Evolutionary conservation across 2,888 invertebrate species (phyloP), one percentile per base, ranked within the genome.

Genomic region (Mayetiola destructor): DNA sequence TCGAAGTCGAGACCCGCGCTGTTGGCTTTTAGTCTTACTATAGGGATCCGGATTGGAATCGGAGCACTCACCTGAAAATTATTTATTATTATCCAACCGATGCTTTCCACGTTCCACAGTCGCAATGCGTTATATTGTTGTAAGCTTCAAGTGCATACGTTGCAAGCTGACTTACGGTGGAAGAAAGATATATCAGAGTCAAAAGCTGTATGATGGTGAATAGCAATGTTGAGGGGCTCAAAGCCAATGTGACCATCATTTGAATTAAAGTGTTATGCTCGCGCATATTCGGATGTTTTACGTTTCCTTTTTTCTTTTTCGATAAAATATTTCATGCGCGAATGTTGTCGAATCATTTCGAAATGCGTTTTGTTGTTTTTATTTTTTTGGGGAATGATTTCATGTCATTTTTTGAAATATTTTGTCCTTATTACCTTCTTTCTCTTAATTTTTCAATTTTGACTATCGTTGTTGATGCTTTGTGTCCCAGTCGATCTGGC

Each of bases 231-330:
- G 12, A n/a, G 48, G 27, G 48, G 27, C 48, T 48, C 48, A 48
- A 48, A 27, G 48, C 48, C 48, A 48, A 48, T 48, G 48, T 48
- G 48, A 48, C 23, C 27, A 48, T 48, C 48, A 48, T 48, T 48
- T 48, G 48, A 48, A 48, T 48, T 48, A 16, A 48, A 48, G 16
- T 48, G 48, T 48, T 48, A 16, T 48, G 23, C 27, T 27, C 5
- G 48, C 27, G 48, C 27, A 27, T 27, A 9, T 48, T 39, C 5
- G 6, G 12, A 16, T 36, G 36, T 36, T 36, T 12, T 36, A n/a
- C 16, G 16, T 16, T 14, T 39, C 12, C 20, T 18, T 39, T 48
- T 48, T 48, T n/a, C n/a, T 48, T n/a, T 1, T 27, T 27, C n/a
- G 4, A n/a, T 27, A 20, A n/a, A 21, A 5, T 21, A 8, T 48